phyloP scores from a whole-genome alignment of 1,140 invertebrate genomes.

The Vollenhovia emeryi region DNA sequence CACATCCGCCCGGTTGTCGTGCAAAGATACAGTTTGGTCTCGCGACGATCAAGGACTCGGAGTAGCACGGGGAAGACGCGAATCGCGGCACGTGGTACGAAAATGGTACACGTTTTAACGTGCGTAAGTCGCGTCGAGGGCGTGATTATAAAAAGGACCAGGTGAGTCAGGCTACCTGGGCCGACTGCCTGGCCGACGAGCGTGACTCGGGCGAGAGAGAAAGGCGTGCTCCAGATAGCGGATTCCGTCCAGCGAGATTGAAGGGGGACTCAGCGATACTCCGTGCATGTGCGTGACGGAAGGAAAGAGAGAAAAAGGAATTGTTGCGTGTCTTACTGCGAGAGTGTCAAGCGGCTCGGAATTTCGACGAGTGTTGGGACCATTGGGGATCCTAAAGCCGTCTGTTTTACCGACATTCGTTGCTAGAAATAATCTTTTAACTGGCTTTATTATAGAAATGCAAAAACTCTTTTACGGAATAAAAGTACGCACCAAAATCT shows the following conservation, averaged over 20 bases:
- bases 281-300: neutral
- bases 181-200: neutral
- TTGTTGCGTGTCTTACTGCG: neutral
- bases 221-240: constrained; percentile 64
- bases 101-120: constrained; percentile 23
- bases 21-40: neutral
- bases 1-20: neutral
- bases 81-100: constrained; percentile 41
- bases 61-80: constrained; percentile 24
- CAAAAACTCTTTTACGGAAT: too few species aligned
- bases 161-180: neutral
- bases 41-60: neutral
- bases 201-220: constrained; percentile 57
- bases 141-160: constrained; percentile 7
- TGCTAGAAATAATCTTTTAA: too few species aligned
- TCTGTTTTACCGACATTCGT: too few species aligned
- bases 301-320: neutral
- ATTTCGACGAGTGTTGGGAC: too few species aligned
- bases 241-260: neutral
- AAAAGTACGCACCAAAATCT: too few species aligned
- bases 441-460: too few species aligned
- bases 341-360: neutral
- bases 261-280: neutral
- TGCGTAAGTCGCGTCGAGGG: constrained; percentile 38
- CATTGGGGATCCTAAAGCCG: too few species aligned